Evolutionary conservation across 2,797 vertebrate species (phyloP), one percentile per base, ranked within the genome.

Genomic region (Premnoplex brunnescens): DNA sequence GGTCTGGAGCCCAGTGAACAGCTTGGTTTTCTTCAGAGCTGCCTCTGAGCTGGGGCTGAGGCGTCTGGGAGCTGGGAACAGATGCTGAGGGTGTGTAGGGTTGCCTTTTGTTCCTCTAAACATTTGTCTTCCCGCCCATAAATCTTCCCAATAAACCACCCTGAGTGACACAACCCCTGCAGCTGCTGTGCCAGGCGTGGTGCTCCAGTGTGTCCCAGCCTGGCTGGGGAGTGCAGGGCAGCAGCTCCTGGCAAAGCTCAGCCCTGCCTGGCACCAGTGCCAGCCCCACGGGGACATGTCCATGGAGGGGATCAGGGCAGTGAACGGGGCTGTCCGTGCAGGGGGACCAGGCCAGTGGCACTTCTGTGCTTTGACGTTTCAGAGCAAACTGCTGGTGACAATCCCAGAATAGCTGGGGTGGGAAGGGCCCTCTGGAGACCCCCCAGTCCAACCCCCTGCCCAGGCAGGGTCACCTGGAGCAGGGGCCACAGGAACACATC

Each of bases 1-100:
- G 64, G 68, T 81, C 89, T 92, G 85, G 91, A 97, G 96, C 96
- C 74, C 91, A 39, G 88, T 41, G 85, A 87, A 78, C 94, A 86
- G 88, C 66, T 91, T 41, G 43, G 52, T 95, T 96, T 96, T 85
- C 90, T 96, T 91, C 93, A 85, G 96, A 91, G 43, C 15, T 78
- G 82, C 85, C 88, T 93, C 78, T 73, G 94, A 94, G 95, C 75
- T 93, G 60, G 90, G 86, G 80, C 91, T 92, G 72, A 84, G 89
- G 85, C 69, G 60, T 72, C 73, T 43, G 89, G 36, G 88, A 95
- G 92, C 88, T 21, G 72, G 96, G 96, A 96, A 87, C 93, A 93
- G 95, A 79, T 88, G 97, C 96, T 91, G 88, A 91, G 83, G 88
- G 68, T 85, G 83, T 60, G 68, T 56, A 52, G 95, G 84, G 74